Conservation (phyloP, 1,140 invertebrate species). For the Anastatus disparis region DNA sequence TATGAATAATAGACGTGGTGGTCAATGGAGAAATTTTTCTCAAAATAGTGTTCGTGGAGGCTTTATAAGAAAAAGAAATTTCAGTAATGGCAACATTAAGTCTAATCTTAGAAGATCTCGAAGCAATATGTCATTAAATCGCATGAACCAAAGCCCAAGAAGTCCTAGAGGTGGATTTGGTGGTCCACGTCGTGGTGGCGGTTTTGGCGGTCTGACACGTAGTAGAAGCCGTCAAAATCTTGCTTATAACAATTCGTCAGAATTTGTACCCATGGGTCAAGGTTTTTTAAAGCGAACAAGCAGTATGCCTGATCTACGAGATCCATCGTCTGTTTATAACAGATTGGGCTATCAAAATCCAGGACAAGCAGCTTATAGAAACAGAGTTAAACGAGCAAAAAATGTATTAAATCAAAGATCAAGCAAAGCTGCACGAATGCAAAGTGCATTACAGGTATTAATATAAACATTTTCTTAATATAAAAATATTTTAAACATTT, state of each 20-base stretch:
- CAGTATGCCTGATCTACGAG: conserved; percentile 58
- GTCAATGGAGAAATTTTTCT: conserved; percentile 26
- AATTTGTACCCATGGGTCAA: conserved; percentile 53
- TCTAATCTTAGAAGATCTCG: conserved; percentile 44
- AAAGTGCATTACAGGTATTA: conserved; percentile 57
- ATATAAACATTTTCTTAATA: too few species aligned
- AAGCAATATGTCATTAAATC: conserved; percentile 51
- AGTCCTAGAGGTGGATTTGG: conserved; percentile 46
- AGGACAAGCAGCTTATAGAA: conserved; percentile 61
- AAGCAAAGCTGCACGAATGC: conserved; percentile 54
- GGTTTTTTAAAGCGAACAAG: conserved; percentile 54
- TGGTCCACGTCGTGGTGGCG: conserved; percentile 42
- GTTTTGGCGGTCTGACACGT: conserved; percentile 50
- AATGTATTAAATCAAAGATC: conserved; percentile 58
- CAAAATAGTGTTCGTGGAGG: conserved; percentile 46
- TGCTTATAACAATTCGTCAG: conserved; percentile 45
- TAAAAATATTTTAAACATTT: too few species aligned
- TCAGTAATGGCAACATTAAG: conserved; percentile 45
- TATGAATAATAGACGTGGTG: conserved; percentile 26
- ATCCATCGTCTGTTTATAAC: conserved; percentile 63
- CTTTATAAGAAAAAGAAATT: conserved; percentile 58
- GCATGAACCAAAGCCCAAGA: conserved; percentile 36
- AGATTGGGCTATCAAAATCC: conserved; percentile 63
- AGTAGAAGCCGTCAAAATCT: conserved; percentile 57
- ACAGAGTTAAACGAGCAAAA: conserved; percentile 61